Base-by-base conservation (phyloP, 2,797 vertebrate genomes). In the Cryptoblepharus egeriae region DNA sequence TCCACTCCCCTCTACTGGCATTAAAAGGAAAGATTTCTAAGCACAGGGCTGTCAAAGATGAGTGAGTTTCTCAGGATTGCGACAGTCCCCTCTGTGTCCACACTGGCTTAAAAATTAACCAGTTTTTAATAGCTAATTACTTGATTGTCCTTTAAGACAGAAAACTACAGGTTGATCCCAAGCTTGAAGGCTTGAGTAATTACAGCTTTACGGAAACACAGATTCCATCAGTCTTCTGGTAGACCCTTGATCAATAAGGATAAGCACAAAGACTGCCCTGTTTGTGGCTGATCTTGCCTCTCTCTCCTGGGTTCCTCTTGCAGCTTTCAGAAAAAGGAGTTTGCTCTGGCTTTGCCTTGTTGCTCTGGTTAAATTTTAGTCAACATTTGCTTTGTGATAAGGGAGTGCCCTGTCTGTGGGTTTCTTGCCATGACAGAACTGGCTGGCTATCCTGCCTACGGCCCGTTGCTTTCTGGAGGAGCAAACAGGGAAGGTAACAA, bases 21-120 rank as follows among this genome's bases (percentile, higher is more conserved):
- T 22, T 64, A 57, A 35, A 22, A 20, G 39, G 61, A 72, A 73
- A 72, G 52, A 13, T 74, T 67, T 67, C 61, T 73, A 37, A 10
- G 22, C 24, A 30, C 20, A 30, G 7, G 39, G n/a, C 18, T 55
- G 7, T 18, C 65, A 78, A 82, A 35, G 81, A 82, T 70, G 63
- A 75, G 88, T 90, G 89, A 85, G 77, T 13, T 91, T 90, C 84
- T 37, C 52, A 70, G 63, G 32, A 32, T 85, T 87, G 84, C 2
- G 83, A 63, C 88, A 75, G 67, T 82, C 78, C n/a, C n/a, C 83
- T 82, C 61, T 77, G 3, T 71, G 32, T 88, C 58, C 0, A 69
- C 0, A 4, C 2, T 60, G 0, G 80, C 91, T 92, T 61, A 94
- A 92, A 92, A 30, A 92, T 93, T 94, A 93, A 93, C 90, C n/a